These are phyloP conservation scores for Alsophila aescularia DNA, from an alignment of 2,888 invertebrate genomes.

Conservation along the genomic window DNA sequence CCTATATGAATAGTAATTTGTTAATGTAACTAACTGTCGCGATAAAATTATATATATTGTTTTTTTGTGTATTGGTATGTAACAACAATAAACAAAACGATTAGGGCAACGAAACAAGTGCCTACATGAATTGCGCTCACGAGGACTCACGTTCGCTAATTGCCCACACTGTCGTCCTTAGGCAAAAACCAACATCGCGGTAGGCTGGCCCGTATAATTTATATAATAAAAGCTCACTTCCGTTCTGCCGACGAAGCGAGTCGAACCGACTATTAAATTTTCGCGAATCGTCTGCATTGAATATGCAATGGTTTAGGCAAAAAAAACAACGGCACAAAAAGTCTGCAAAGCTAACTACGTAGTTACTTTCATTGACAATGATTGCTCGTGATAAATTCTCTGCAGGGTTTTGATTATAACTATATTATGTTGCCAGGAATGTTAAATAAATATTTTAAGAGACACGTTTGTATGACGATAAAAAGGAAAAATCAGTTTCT, in stretches of 20 bases:
- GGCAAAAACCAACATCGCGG: slow-evolving; percentile 48
- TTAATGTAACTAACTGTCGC: no score
- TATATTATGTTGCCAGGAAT: slow-evolving; percentile 33
- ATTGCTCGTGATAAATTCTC: slow-evolving; percentile 40
- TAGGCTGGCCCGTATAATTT: slow-evolving; percentile 51
- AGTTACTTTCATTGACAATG: slow-evolving; percentile 35
- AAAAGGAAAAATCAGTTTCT: neutral
- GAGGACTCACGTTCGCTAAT: slow-evolving; percentile 22
- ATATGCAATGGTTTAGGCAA: slow-evolving; percentile 60
- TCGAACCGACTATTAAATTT: slow-evolving; percentile 61
- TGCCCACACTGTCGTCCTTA: slow-evolving; percentile 7
- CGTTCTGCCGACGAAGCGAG: slow-evolving; percentile 46
- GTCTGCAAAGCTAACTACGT: slow-evolving; percentile 30
- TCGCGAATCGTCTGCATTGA: slow-evolving; percentile 59
- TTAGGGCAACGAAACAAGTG: neutral
- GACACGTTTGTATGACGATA: slow-evolving; percentile 7
- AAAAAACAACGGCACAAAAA: slow-evolving; percentile 47
- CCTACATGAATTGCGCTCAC: slow-evolving; percentile 14
- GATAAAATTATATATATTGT: no score
- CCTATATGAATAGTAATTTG: no score
- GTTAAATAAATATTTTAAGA: slow-evolving; percentile 21
- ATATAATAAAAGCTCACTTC: slow-evolving; percentile 72
- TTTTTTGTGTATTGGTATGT: neutral
- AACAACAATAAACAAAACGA: no score
- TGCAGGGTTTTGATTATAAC: slow-evolving; percentile 36